These are phyloP conservation scores for Coranthus polyacanthus DNA, from an alignment of 2,797 vertebrate genomes.

Conservation along the genomic window DNA sequence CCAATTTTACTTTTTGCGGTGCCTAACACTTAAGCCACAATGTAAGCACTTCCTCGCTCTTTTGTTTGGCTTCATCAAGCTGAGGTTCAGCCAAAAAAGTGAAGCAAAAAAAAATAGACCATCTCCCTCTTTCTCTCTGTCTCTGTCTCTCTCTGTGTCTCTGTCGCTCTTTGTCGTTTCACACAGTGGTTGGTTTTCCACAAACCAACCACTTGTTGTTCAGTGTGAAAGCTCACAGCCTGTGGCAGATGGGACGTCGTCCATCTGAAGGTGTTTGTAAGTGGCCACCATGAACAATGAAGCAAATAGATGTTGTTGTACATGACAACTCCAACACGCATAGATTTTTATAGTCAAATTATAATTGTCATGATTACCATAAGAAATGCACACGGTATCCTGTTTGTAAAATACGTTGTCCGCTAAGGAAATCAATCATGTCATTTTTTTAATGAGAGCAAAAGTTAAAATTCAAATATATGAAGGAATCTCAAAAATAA, in stretches of 20 bases:
- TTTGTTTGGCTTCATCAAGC: slow-evolving; percentile 59
- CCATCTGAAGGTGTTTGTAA: slow-evolving; percentile 5
- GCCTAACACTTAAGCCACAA: slow-evolving; percentile 80
- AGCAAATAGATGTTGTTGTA: too few species aligned
- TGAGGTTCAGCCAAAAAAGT: slow-evolving; percentile 52
- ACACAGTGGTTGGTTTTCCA: too few species aligned
- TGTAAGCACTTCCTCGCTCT: slow-evolving; percentile 70
- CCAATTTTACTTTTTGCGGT: slow-evolving; percentile 71
- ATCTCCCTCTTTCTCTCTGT: slow-evolving; percentile 25
- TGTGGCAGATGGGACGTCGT: slow-evolving; percentile 6
- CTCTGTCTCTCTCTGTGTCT: too few species aligned
- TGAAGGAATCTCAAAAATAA: slow-evolving; percentile 10
- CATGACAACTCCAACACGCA: slow-evolving; percentile 30
- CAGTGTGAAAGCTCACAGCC: slow-evolving; percentile 5
- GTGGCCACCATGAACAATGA: slow-evolving; percentile 11
- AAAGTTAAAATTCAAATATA: not conserved
- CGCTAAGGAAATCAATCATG: slow-evolving; percentile 20
- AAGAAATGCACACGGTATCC: slow-evolving; percentile 25
- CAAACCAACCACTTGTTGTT: slow-evolving; percentile 25
- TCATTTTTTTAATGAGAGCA: too few species aligned
- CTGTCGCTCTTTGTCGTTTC: slow-evolving; percentile 24
- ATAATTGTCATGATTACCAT: slow-evolving; percentile 38
- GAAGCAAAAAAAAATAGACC: slow-evolving; percentile 1
- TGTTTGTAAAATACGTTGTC: slow-evolving; percentile 42
- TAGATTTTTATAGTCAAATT: slow-evolving; percentile 47